Base-by-base conservation (phyloP, 2,888 invertebrate species). In the Dastarcus helophoroides region DNA sequence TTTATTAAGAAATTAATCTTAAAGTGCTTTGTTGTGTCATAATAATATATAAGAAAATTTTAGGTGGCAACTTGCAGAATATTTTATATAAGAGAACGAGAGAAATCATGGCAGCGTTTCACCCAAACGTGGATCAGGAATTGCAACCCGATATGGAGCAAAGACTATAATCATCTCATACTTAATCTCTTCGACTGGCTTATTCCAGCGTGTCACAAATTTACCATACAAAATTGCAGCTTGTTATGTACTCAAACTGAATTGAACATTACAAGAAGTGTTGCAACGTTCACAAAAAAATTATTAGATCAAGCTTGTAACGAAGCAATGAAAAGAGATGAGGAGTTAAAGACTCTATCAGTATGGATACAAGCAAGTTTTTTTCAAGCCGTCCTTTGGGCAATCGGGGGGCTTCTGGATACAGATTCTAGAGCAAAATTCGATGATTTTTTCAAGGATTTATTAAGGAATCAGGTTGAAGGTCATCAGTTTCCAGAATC, bases 391-490 rank as follows among this genome's bases (percentile, higher is more conserved):
- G 58, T 82, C 17, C 67, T 79, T 2, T 89, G 90, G 88, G 83
- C 85, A 1, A 62, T 88, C 14, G 89, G 77, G 1, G 86, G 85
- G 1, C n/a, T n/a, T n/a, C n/a, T 71, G 13, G 63, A 69, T 41
- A 48, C 47, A 1, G 58, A 65, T 26, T 64, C 67, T 1, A 49
- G 48, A 14, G 21, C 29, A 2, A 47, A 49, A 33, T 61, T 66
- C 26, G 61, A 66, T 32, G 48, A 50, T 13, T 64, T 61, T 37
- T 62, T 54, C 35, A 38, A 48, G 19, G 42, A 51, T 3, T 35
- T 63, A n/a, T 63, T 57, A 58, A 53, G 36, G 32, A 61, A 60
- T 9, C 43, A 48, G 9, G 54, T 56, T 33, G 52, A 56, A 8
- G 49, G 56, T 8, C 42, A 58, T 42, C 68, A 68, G 9, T 53